Percentiles rank a stretch among this genome's conserved stretches.
Conservation (phyloP, 2,113 vertebrate species). For the Bos taurus region DNA sequence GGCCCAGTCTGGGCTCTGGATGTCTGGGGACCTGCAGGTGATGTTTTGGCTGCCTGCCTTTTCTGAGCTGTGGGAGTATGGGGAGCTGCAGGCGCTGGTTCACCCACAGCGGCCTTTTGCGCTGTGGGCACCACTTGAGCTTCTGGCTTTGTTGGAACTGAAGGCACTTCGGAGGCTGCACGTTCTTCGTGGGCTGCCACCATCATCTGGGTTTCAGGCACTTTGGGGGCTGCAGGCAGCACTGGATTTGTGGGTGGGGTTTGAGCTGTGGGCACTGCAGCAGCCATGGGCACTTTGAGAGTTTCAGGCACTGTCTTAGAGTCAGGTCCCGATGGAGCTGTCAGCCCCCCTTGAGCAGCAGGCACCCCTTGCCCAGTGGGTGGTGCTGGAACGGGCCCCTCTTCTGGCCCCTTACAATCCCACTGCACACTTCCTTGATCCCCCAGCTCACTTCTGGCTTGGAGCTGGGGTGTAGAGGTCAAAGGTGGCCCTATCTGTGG, state of each 20-base stretch:
- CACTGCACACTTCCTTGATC: background rate
- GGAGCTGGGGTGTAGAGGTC: background rate
- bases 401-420: background rate
- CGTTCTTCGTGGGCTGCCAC: background rate
- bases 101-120: background rate
- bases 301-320: slow-evolving; percentile 45
- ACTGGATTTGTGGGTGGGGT: background rate
- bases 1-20: background rate
- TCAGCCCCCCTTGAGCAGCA: background rate
- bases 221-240: background rate
- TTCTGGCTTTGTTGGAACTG: background rate
- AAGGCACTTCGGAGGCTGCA: slow-evolving; percentile 32
- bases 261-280: background rate
- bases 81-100: background rate
- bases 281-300: background rate
- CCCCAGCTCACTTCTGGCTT: background rate
- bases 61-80: background rate
- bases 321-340: background rate
- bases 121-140: background rate
- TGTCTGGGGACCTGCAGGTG: background rate
- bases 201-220: background rate
- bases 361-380: background rate
- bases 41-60: background rate
- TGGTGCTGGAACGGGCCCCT: background rate
- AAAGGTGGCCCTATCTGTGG: slow-evolving; percentile 34